These are phyloP conservation scores for Craseonycteris thonglongyai DNA, from an alignment of 2,113 vertebrate genomes.

Conservation along the genomic window DNA sequence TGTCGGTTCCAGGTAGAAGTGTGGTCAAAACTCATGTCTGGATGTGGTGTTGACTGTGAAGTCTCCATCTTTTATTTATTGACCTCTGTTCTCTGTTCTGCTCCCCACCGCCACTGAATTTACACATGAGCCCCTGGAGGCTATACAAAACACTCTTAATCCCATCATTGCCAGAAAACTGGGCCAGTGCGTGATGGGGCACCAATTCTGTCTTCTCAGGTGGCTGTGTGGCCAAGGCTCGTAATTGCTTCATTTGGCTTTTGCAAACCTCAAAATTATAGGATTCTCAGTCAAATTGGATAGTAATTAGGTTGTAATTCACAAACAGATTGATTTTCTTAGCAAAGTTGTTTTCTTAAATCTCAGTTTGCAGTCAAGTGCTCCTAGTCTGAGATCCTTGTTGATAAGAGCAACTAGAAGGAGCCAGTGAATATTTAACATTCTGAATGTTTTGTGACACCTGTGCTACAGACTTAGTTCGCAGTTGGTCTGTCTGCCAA, in stretches of 20 bases:
- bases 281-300: neutral
- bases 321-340: neutral
- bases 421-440: neutral
- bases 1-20: neutral
- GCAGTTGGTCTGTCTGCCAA: neutral
- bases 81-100: neutral
- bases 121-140: neutral
- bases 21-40: neutral
- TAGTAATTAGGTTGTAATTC: neutral
- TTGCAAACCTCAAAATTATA: neutral
- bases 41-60: neutral
- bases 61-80: neutral
- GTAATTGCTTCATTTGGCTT: neutral
- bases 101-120: neutral
- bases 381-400: neutral
- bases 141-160: neutral
- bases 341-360: neutral
- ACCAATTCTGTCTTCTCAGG: neutral
- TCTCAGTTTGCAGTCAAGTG: neutral
- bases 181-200: accelerated
- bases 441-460: neutral
- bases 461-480: neutral
- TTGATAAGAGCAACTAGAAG: neutral
- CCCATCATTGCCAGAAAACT: neutral
- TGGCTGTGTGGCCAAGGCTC: neutral